These are phyloP conservation scores for Aricia artaxerxes DNA, from an alignment of 2,888 invertebrate genomes.

Conservation along the genomic window DNA sequence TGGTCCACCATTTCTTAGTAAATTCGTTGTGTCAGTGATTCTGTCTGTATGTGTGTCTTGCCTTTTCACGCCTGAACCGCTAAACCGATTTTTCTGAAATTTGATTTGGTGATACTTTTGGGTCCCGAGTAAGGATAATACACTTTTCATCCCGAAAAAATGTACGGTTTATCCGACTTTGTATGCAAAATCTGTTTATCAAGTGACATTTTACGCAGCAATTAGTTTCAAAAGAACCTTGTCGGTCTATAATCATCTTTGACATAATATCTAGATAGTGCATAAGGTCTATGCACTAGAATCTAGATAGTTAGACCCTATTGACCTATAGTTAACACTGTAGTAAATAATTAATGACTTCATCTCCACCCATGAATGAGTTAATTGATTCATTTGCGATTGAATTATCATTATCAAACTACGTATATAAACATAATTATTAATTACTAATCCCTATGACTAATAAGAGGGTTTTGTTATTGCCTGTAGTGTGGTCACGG, in stretches of 20 bases:
- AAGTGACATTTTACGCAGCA: too few relatives aligned
- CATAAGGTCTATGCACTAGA: neutral
- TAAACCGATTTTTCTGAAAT: too few relatives aligned
- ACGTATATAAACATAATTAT: neutral
- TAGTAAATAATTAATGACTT: conserved; percentile 5
- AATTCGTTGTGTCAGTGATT: too few relatives aligned
- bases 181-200: too few relatives aligned
- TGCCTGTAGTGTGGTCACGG: neutral
- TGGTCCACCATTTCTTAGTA: too few relatives aligned
- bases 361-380: conserved; percentile 5
- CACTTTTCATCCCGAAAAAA: too few relatives aligned
- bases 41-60: too few relatives aligned
- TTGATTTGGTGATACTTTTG: too few relatives aligned
- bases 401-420: neutral
- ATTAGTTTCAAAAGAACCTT: neutral
- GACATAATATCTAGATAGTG: neutral
- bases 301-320: neutral
- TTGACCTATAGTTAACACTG: neutral
- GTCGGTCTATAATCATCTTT: neutral
- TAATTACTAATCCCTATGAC: neutral
- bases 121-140: too few relatives aligned
- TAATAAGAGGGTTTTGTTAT: neutral
- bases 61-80: too few relatives aligned
- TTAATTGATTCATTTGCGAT: neutral
- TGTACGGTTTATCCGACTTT: too few relatives aligned